Evolutionary conservation across 1,140 invertebrate species (phyloP).

Genomic region (Orchesella cincta): DNA sequence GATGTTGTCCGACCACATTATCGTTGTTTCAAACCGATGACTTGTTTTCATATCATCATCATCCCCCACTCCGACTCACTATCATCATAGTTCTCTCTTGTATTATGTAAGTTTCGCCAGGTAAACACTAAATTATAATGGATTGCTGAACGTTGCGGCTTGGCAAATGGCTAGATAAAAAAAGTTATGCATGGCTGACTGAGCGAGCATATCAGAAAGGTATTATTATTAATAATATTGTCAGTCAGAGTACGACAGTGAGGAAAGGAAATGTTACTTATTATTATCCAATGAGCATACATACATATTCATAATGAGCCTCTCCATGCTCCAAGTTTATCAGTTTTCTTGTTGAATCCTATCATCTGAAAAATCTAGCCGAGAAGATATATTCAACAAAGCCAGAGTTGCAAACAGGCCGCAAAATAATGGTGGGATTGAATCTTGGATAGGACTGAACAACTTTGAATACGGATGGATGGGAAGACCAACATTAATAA

Average conservation of each 20-base stretch:
- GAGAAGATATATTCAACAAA: too few species aligned
- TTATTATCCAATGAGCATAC: too few species aligned
- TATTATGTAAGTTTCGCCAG: not conserved
- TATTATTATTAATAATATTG: conserved; percentile 11
- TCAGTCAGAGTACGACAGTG: not conserved
- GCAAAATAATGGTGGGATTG: too few species aligned
- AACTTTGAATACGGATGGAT: too few species aligned
- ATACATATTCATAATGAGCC: not conserved
- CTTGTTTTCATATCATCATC: not conserved
- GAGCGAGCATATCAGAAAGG: not conserved
- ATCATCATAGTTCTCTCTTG: not conserved
- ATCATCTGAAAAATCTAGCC: too few species aligned
- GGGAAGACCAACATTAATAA: too few species aligned
- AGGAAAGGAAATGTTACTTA: not conserved
- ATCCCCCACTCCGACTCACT: not conserved
- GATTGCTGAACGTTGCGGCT: not conserved
- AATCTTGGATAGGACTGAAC: too few species aligned
- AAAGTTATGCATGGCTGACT: not conserved
- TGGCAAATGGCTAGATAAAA: not conserved
- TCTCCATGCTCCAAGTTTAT: not conserved
- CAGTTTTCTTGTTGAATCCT: not conserved
- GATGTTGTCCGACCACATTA: conserved; percentile 42
- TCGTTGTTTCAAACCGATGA: conserved; percentile 27
- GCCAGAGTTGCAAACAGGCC: too few species aligned
- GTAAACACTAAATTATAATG: not conserved